Base-by-base conservation (phyloP, 2,797 vertebrate genomes). In the Eleutherodactylus coqui region DNA sequence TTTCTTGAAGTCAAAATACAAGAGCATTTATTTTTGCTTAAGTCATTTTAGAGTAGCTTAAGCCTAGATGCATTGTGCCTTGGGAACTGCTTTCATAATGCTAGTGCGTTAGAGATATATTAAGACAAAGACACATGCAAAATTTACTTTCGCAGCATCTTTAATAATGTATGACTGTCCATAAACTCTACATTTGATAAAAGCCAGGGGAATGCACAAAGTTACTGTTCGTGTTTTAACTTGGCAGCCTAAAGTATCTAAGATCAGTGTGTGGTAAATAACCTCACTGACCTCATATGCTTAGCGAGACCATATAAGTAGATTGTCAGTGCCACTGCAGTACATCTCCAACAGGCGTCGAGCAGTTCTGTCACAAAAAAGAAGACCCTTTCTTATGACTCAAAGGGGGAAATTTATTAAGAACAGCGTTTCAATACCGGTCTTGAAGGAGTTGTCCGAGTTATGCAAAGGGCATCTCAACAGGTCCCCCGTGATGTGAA, bases 131-230 rank as follows among this genome's bases (percentile, higher is more conserved):
- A 19, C 32, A 60, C 60, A 79, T 45, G 47, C 76, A 58, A 41
- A 70, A 60, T 79, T 73, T 34, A 24, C 64, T 85, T 43, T 79
- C 34, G 79, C 13, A n/a, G 11, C 62, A 80, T 80, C 21, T 79
- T 79, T 75, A 85, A 85, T 75, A 75, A 81, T 85, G 60, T 49
- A 85, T 85, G 76, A 80, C 27, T 72, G 34, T 70, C 75, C 79
- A 72, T 58, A 79, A 85, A 80, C 67, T 60, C 24, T 70, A 32
- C n/a, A 72, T 41, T 49, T 49, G 53, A 73, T 27, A 73, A 43
- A 73, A 85, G 53, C 67, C 84, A 85, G 41, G 73, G 78, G 84
- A 32, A 60, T 60, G 27, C 14, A 36, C 58, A 72, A 70, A n/a
- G 34, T 55, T 78, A 72, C 19, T 67, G 51, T 85, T 36, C 76